A percentile compares a stretch with the other conserved stretches of the same genome.
phyloP scores from a whole-genome alignment of 2,888 invertebrate genomes.

The Caprella mutica region DNA sequence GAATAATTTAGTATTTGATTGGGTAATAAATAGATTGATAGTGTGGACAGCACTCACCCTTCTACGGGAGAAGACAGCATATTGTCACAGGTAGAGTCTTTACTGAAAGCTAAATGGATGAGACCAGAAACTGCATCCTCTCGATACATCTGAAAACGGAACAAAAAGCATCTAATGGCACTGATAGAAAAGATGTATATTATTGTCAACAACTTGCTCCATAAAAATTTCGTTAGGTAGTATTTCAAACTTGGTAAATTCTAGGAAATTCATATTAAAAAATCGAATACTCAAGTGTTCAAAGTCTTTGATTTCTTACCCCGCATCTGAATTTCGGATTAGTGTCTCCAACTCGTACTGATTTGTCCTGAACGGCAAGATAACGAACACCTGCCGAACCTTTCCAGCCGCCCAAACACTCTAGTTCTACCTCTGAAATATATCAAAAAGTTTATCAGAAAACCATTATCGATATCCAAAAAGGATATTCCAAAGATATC shows the following conservation, averaged over 20 bases:
- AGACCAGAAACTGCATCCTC: conserved; percentile 46
- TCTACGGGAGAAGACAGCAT: conserved; percentile 47
- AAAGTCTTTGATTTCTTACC: conserved; percentile 41
- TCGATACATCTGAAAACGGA: conserved; percentile 43
- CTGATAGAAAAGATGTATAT: too few species aligned
- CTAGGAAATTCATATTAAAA: too few species aligned
- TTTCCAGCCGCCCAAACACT: conserved; percentile 54
- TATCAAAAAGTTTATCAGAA: too few species aligned
- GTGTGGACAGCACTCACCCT: conserved; percentile 42
- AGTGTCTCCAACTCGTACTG: conserved; percentile 35
- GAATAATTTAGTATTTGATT: too few species aligned
- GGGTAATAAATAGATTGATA: too few species aligned
- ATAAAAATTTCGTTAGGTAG: too few species aligned
- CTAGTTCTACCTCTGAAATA: conserved; percentile 35
- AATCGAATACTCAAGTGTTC: too few species aligned
- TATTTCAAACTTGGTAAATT: too few species aligned
- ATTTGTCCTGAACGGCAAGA: conserved; percentile 48
- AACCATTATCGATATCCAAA: conserved; percentile 47
- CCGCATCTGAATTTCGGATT: conserved; percentile 50
- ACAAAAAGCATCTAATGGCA: too few species aligned
- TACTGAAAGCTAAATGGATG: conserved; percentile 50
- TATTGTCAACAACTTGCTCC: too few species aligned
- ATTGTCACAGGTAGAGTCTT: conserved; percentile 52
- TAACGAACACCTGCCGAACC: conserved; percentile 48
- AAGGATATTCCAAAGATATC: neutral